Conservation (phyloP, 2,888 invertebrate genomes). For the Copidosoma aretas region DNA sequence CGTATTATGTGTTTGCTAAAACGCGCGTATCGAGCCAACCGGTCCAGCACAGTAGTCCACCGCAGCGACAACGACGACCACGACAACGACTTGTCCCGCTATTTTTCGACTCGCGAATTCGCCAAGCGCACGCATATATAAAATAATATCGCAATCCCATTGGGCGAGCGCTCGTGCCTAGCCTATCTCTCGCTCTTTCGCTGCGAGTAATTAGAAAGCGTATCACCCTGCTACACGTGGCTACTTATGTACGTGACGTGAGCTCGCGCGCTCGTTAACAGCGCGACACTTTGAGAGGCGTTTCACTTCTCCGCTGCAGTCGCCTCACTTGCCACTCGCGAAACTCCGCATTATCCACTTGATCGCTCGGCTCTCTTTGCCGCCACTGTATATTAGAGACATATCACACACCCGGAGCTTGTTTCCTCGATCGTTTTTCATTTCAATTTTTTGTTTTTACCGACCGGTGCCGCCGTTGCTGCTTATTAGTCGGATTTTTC, state of each 20-base stretch:
- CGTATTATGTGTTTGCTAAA: neutral
- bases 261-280: constrained; percentile 45
- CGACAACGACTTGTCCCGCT: neutral
- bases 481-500: constrained; percentile 13
- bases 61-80: neutral
- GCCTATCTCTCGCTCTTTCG: constrained; percentile 23
- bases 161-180: too few species aligned
- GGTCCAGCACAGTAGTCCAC: constrained; percentile 25
- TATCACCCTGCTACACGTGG: constrained; percentile 46
- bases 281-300: constrained; percentile 50
- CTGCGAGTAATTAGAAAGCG: constrained; percentile 57
- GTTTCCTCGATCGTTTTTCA: neutral
- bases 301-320: constrained; percentile 45
- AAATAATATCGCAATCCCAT: constrained; percentile 39
- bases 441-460: constrained; percentile 5
- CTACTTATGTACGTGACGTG: too few species aligned
- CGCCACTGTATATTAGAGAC: neutral
- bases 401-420: too few species aligned
- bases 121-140: constrained; percentile 6
- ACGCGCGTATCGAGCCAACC: constrained; percentile 13
- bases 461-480: neutral
- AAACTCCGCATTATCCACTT: constrained; percentile 47
- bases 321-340: neutral
- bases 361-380: constrained; percentile 38
- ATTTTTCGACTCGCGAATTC: constrained; percentile 6